These are phyloP conservation scores for Phaenicophaeus curvirostris DNA, from an alignment of 2,797 vertebrate genomes.

Conservation along the genomic window DNA sequence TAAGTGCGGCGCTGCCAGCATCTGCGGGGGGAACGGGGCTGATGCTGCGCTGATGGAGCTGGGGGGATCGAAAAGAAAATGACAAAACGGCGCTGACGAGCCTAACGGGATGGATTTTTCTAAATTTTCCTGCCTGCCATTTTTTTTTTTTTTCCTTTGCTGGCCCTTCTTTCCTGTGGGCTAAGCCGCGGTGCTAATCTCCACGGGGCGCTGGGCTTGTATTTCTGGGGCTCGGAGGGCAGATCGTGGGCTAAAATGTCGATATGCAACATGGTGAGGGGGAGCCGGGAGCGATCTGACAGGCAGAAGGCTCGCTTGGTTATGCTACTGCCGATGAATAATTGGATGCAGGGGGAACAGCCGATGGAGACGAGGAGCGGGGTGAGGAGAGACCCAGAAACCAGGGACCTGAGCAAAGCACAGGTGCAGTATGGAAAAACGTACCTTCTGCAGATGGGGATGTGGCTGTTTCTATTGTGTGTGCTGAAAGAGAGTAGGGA, in stretches of 20 bases:
- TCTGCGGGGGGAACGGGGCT: slow-evolving; percentile 49
- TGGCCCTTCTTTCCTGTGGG: background rate
- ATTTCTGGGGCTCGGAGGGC: slow-evolving; percentile 24
- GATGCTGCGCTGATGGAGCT: slow-evolving; percentile 6
- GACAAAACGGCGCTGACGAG: slow-evolving; percentile 16
- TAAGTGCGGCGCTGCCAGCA: slow-evolving; percentile 72
- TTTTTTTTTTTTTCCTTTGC: background rate
- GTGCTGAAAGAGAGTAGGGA: background rate
- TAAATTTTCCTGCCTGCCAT: background rate
- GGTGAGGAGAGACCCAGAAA: background rate
- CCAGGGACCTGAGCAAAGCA: background rate
- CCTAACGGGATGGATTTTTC: background rate
- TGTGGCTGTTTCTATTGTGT: slow-evolving; percentile 25
- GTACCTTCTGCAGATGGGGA: background rate
- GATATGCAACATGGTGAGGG: slow-evolving; percentile 31
- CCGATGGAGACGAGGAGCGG: background rate
- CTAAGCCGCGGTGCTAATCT: background rate
- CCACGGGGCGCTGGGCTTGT: background rate
- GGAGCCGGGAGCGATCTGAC: background rate
- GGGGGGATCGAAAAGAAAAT: slow-evolving; percentile 47
- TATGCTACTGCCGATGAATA: background rate
- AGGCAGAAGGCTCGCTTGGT: slow-evolving; percentile 5
- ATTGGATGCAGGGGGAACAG: background rate
- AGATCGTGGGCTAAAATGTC: slow-evolving; percentile 23
- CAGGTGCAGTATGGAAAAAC: background rate